phyloP scores from a whole-genome alignment of 30 jellyfish, hydroid and myxozoan species.

The Aurelia sp. region DNA sequence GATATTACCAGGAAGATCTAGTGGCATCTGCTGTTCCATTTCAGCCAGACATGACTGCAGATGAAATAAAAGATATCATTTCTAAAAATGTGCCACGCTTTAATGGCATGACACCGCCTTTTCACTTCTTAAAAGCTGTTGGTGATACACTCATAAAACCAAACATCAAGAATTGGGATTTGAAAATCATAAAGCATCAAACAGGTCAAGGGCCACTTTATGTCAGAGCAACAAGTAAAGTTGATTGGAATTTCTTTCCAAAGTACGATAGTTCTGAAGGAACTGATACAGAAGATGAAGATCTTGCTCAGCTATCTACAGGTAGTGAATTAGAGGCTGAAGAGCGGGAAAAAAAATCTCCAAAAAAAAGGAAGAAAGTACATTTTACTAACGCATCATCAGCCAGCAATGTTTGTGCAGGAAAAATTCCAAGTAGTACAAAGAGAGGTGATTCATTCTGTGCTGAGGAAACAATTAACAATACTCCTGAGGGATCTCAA shows the following conservation, averaged over 20 bases:
- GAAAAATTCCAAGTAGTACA: too few species aligned
- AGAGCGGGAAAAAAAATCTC: too few species aligned
- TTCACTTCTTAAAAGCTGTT: conserved; percentile 18
- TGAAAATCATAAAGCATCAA: not conserved
- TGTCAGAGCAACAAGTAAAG: conserved; percentile 9
- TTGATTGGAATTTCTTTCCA: conserved; percentile 6
- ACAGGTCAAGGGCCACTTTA: conserved; percentile 16
- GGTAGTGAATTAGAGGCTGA: too few species aligned
- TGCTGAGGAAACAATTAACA: too few species aligned
- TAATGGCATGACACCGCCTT: not conserved
- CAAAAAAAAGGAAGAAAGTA: too few species aligned
- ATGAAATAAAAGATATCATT: not conserved
- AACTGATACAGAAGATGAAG: not conserved
- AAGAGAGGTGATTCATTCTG: too few species aligned
- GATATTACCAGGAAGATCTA: not conserved
- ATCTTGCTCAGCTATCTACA: not conserved
- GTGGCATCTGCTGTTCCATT: not conserved
- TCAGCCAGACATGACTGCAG: not conserved
- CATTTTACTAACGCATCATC: too few species aligned
- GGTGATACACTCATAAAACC: conserved; percentile 15
- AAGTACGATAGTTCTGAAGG: not conserved
- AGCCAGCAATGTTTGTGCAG: too few species aligned
- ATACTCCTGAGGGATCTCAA: not conserved
- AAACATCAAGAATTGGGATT: not conserved
- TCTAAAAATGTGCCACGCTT: not conserved